These are phyloP conservation scores for Anthoscopus minutus DNA, from an alignment of 2,113 vertebrate genomes.

Conservation along the genomic window DNA sequence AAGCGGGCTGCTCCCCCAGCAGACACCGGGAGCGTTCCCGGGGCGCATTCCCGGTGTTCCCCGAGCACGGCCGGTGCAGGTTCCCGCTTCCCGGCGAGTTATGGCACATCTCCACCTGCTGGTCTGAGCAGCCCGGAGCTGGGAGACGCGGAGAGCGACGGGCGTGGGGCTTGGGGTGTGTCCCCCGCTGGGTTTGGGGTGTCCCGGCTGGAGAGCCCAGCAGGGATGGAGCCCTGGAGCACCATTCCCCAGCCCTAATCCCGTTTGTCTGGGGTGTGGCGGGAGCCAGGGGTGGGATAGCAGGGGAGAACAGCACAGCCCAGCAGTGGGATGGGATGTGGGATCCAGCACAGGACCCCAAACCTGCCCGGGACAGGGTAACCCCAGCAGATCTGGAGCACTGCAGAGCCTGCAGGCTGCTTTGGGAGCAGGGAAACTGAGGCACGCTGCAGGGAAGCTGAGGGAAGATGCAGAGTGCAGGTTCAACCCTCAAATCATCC, in stretches of 20 bases:
- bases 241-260: rapidly evolving
- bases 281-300: background rate
- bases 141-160: rapidly evolving
- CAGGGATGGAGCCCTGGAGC: background rate
- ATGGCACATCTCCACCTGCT: constrained; percentile 73
- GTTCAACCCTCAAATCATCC: background rate
- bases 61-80: rapidly evolving
- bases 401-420: background rate
- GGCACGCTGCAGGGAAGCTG: background rate
- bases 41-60: background rate
- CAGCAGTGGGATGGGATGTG: background rate
- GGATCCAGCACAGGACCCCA: background rate
- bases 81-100: background rate
- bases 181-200: background rate
- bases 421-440: background rate
- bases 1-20: rapidly evolving
- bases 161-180: too few species aligned
- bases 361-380: background rate
- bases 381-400: background rate
- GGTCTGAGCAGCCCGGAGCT: constrained; percentile 20
- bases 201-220: background rate
- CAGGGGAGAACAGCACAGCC: too few species aligned
- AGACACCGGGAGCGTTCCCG: rapidly evolving
- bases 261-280: rapidly evolving
- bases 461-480: background rate